Percentiles rank a stretch among this genome's conserved stretches.
These are phyloP conservation scores for Helostoma temminkii DNA, from an alignment of 2,797 vertebrate genomes.

Conservation along the genomic window DNA sequence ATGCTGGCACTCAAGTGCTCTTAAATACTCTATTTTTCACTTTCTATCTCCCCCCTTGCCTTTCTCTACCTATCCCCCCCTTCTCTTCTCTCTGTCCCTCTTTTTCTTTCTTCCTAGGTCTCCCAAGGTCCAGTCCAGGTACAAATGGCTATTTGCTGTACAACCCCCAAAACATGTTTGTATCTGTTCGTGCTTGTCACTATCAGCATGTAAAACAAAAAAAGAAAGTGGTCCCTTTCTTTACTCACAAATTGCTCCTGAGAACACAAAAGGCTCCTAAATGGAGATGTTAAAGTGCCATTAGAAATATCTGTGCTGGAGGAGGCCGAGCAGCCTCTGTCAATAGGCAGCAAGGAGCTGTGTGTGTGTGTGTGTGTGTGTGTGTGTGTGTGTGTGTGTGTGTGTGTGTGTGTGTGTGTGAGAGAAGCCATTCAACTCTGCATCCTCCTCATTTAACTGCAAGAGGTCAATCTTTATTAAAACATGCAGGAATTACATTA, in stretches of 20 bases:
- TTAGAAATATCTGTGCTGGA: constrained; percentile 82
- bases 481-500: constrained; percentile 15
- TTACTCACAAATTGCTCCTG: constrained; percentile 86
- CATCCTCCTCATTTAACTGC: constrained; percentile 29
- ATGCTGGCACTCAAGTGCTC: constrained; percentile 90
- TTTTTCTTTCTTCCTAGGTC: constrained; percentile 65
- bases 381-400: constrained; percentile 9
- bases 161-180: constrained; percentile 87
- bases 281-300: constrained; percentile 84
- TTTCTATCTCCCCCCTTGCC: constrained; percentile 51
- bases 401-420: constrained; percentile 28
- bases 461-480: constrained; percentile 48
- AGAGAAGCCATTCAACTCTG: constrained; percentile 37
- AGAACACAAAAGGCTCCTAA: constrained; percentile 82
- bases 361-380: constrained; percentile 51
- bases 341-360: constrained; percentile 78
- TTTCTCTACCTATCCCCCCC: constrained; percentile 72
- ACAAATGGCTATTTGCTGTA: constrained; percentile 97
- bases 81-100: constrained; percentile 59
- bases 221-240: constrained; percentile 79
- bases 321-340: constrained; percentile 61
- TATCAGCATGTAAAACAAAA: constrained; percentile 92
- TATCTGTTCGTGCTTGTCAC: constrained; percentile 82
- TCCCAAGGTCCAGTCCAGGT: constrained; percentile 82
- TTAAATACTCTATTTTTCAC: constrained; percentile 84